These are phyloP conservation scores for Sylvilagus bachmani DNA, from an alignment of 2,113 vertebrate species.

Conservation along the genomic window DNA sequence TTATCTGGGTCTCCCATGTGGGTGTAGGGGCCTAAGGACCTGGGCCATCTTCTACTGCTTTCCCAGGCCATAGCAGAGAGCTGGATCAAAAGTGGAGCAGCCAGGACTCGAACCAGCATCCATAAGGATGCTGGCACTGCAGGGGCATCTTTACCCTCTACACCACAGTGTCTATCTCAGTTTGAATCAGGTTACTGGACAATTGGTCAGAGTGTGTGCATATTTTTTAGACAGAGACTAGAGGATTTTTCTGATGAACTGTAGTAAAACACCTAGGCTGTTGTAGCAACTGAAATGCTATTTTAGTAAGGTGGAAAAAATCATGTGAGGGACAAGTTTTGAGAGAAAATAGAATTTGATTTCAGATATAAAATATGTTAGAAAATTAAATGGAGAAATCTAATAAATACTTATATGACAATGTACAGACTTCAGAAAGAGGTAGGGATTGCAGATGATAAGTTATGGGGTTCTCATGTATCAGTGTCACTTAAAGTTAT, in stretches of 20 bases:
- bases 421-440: neutral
- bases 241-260: neutral
- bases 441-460: neutral
- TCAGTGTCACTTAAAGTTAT: neutral
- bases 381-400: neutral
- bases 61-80: too few relatives aligned
- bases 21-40: too few relatives aligned
- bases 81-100: too few relatives aligned
- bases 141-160: too few relatives aligned
- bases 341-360: neutral
- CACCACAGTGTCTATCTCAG: too few relatives aligned
- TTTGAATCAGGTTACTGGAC: neutral
- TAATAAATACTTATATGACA: neutral
- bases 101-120: too few relatives aligned
- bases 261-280: neutral
- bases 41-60: too few relatives aligned
- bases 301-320: neutral
- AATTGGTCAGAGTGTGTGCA: neutral
- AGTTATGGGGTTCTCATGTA: neutral
- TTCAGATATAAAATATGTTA: neutral
- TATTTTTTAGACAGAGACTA: neutral
- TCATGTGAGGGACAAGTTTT: neutral
- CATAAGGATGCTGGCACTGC: too few relatives aligned
- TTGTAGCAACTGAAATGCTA: neutral
- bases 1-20: too few relatives aligned